phyloP scores from a whole-genome alignment of 2,797 vertebrate genomes.

The Gallinago nigripennis region DNA sequence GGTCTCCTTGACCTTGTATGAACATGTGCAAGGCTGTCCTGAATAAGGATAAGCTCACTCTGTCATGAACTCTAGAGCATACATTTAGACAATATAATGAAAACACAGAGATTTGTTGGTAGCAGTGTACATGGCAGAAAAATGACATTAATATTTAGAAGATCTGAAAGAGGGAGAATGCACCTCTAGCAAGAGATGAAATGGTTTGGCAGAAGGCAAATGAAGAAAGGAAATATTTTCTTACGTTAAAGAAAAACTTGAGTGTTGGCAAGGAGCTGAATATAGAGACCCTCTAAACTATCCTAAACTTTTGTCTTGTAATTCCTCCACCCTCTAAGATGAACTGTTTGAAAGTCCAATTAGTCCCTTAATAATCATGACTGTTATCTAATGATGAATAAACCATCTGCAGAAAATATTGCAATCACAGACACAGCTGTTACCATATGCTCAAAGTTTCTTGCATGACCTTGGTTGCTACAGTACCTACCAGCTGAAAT shows the following conservation, averaged over 20 bases:
- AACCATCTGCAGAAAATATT: constrained; percentile 56
- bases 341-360: constrained; percentile 45
- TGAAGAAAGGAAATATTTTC: constrained; percentile 1
- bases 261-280: not conserved
- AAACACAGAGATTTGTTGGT: not conserved
- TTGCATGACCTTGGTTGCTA: constrained; percentile 74
- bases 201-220: not conserved
- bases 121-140: not conserved
- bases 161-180: not conserved
- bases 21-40: not conserved
- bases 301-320: not conserved
- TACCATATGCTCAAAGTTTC: constrained; percentile 60
- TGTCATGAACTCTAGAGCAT: not conserved
- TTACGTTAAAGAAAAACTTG: not conserved
- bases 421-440: constrained; percentile 17
- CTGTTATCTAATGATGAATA: constrained; percentile 56
- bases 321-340: constrained; percentile 23
- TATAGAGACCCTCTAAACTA: not conserved
- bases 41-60: not conserved
- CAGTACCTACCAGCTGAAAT: constrained; percentile 70
- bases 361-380: constrained; percentile 52
- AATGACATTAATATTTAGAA: not conserved
- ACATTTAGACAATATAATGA: not conserved
- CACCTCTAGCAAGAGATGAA: not conserved
- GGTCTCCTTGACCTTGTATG: not conserved